phyloP scores from a whole-genome alignment of 2,888 invertebrate species.

The Platycheirus rosarum region DNA sequence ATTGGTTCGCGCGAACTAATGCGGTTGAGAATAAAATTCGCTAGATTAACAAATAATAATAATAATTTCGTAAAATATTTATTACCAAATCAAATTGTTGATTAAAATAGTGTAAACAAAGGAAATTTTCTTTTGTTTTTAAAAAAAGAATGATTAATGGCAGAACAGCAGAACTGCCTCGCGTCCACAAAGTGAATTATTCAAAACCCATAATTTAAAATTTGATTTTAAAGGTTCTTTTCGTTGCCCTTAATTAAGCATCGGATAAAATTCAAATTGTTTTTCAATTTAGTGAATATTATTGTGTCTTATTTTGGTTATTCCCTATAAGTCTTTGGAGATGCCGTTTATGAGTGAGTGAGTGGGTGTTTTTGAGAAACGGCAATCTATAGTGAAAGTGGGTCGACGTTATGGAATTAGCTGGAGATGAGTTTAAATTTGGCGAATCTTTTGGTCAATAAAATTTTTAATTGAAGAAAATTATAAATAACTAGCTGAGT shows the following conservation, averaged over 20 bases:
- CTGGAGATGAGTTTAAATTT: no score
- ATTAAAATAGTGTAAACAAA: not conserved
- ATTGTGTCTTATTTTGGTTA: not conserved
- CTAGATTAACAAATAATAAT: no score
- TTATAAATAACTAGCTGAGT: no score
- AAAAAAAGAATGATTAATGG: not conserved
- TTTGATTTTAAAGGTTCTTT: not conserved
- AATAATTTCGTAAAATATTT: no score
- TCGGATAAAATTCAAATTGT: constrained; percentile 11
- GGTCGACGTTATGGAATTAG: no score
- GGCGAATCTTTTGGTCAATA: no score
- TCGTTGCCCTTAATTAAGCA: constrained; percentile 5
- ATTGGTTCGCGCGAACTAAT: constrained; percentile 4
- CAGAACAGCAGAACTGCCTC: not conserved
- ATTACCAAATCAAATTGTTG: no score
- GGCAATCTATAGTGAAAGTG: no score
- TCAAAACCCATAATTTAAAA: not conserved
- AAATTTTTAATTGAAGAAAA: no score
- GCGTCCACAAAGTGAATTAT: not conserved
- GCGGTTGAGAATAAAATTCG: not conserved
- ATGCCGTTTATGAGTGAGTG: not conserved
- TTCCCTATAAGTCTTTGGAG: not conserved
- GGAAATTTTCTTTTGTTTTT: not conserved
- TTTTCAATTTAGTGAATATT: not conserved
- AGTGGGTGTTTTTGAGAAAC: not conserved